Percentiles rank a stretch among this genome's conserved stretches.
Conservation (phyloP, 64 coral and sea anemone genomes). For the Montipora capricornis region DNA sequence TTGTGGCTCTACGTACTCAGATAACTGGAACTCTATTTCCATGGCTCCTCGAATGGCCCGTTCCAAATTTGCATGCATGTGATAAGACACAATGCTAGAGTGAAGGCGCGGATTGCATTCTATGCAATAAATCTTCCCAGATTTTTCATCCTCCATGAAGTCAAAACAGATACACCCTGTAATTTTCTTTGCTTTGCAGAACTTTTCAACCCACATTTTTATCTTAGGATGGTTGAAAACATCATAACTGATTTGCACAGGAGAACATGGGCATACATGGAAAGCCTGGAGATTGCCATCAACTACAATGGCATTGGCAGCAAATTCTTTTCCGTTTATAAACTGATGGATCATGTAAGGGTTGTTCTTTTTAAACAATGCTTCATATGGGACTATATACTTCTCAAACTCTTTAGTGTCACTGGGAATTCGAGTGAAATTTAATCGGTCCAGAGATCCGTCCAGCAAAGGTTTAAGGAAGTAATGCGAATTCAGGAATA, state of each 20-base stretch:
- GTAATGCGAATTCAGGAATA: conserved; percentile 51
- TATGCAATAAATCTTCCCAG: conserved; percentile 62
- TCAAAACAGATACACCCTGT: conserved; percentile 59
- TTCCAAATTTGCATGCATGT: conserved; percentile 47
- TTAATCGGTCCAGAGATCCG: conserved; percentile 17
- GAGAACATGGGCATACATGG: conserved; percentile 30
- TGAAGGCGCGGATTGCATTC: conserved; percentile 76
- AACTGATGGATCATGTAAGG: conserved; percentile 60
- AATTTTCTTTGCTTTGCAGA: conserved; percentile 63
- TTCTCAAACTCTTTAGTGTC: conserved; percentile 41
- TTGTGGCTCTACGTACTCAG: conserved; percentile 14
- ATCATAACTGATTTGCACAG: conserved; percentile 56
- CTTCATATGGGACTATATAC: conserved; percentile 11
- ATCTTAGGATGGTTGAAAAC: conserved; percentile 14
- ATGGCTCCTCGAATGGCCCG: conserved; percentile 33
- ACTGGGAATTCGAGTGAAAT: conserved; percentile 54
- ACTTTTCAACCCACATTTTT: conserved; percentile 41
- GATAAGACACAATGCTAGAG: conserved; percentile 20
- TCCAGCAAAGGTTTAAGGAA: conserved; percentile 55
- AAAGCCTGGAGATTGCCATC: conserved; percentile 41
- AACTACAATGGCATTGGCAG: conserved; percentile 32
- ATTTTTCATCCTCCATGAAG: conserved; percentile 48
- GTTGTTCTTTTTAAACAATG: conserved; percentile 2
- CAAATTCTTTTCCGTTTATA: conserved; percentile 54
- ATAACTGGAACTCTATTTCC: conserved; percentile 40